A percentile compares a stretch with the other conserved stretches of the same genome.
These are phyloP conservation scores for Caiman crocodilus DNA, from an alignment of 2,797 vertebrate genomes.

Conservation along the genomic window DNA sequence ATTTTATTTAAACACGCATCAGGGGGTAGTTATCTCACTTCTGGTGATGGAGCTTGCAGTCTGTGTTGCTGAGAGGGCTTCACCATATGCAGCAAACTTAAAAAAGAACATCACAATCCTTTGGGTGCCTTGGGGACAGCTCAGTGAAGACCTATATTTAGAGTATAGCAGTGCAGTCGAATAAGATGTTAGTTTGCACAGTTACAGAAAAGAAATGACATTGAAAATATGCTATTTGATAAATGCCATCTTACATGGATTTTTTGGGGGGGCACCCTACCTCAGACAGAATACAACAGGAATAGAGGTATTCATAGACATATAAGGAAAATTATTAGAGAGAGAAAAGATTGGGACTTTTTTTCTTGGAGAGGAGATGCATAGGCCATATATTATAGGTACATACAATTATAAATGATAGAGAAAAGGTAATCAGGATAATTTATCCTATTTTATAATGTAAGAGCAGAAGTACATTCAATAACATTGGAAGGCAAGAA, in stretches of 20 bases:
- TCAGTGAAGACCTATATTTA: neutral
- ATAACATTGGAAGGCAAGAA: too few species aligned
- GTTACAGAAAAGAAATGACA: neutral
- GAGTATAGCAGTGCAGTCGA: neutral
- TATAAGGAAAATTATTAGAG: neutral
- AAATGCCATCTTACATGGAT: neutral
- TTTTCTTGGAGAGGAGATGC: neutral
- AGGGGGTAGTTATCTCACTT: constrained; percentile 3
- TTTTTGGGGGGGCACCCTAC: too few species aligned
- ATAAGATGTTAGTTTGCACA: too few species aligned
- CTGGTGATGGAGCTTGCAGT: neutral
- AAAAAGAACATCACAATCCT: neutral
- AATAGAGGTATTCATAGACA: neutral
- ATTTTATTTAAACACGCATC: neutral
- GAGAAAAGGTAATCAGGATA: neutral
- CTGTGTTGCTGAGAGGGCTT: constrained; percentile 15
- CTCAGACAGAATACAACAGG: too few species aligned
- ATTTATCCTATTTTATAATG: too few species aligned
- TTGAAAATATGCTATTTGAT: neutral
- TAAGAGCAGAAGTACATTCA: too few species aligned
- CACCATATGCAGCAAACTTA: neutral
- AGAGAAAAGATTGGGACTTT: neutral
- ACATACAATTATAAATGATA: neutral
- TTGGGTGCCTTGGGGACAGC: neutral
- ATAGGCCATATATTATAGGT: neutral